A percentile compares a stretch with the other conserved stretches of the same genome.
Conservation (phyloP, 2,113 vertebrate species). For the Symphodus melops region DNA sequence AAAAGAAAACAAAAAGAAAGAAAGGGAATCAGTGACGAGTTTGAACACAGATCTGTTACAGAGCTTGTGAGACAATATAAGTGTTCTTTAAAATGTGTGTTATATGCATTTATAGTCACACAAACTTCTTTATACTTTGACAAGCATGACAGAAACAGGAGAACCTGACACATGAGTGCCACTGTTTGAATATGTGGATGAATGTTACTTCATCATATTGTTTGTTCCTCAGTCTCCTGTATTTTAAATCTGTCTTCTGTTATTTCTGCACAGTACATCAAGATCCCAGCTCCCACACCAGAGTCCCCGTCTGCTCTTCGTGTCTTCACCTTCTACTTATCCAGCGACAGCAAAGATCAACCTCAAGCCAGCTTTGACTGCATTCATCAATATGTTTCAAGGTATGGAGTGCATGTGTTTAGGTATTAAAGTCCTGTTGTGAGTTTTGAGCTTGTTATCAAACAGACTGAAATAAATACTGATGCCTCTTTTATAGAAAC, state of each 20-base stretch:
- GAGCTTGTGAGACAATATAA: constrained; percentile 1
- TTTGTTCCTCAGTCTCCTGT: not conserved
- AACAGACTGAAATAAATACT: not conserved
- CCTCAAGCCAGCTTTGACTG: constrained; percentile 87
- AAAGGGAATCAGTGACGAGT: constrained; percentile 18
- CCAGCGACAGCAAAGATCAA: constrained; percentile 87
- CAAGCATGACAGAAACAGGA: not conserved
- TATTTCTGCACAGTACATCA: constrained; percentile 83
- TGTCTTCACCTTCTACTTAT: constrained; percentile 88
- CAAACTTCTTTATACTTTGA: not conserved
- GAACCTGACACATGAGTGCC: not conserved
- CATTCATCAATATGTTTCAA: constrained; percentile 79
- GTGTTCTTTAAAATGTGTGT: not conserved
- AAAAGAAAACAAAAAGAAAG: constrained; percentile 11
- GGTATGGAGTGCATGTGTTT: constrained; percentile 64
- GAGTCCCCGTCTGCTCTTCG: constrained; percentile 75
- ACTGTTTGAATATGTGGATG: not conserved
- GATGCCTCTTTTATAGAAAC: too few relatives aligned
- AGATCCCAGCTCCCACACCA: constrained; percentile 81
- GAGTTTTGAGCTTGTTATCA: not conserved
- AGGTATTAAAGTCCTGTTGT: not conserved
- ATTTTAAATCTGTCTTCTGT: not conserved
- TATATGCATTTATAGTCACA: too few relatives aligned
- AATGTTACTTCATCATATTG: not conserved
- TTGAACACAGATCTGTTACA: constrained; percentile 9